These are phyloP conservation scores for Phenacoccus solenopsis DNA, from an alignment of 1,140 invertebrate genomes.

Conservation along the genomic window DNA sequence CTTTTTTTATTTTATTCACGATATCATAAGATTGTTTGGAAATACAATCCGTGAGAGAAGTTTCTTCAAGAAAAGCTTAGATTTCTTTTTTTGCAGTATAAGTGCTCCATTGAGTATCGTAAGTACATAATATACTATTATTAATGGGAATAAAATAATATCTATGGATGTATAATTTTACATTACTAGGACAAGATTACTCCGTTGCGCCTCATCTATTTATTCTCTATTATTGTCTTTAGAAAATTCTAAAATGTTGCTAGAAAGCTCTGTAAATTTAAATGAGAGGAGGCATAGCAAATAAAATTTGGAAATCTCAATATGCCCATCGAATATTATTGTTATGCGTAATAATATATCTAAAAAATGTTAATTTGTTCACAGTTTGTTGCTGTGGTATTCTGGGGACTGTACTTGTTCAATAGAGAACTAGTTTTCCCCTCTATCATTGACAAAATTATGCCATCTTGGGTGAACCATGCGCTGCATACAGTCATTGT, in stretches of 20 bases:
- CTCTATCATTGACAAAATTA: slow-evolving; percentile 41
- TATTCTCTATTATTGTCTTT: too few species aligned
- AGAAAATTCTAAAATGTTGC: too few species aligned
- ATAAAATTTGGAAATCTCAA: too few species aligned
- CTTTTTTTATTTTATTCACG: slow-evolving; percentile 11
- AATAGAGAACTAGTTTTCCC: slow-evolving; percentile 57
- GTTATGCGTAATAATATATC: too few species aligned
- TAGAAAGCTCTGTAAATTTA: too few species aligned
- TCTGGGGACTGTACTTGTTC: slow-evolving; percentile 51
- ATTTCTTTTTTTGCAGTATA: neutral
- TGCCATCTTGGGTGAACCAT: slow-evolving; percentile 56
- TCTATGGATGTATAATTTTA: too few species aligned
- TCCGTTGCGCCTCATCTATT: too few species aligned
- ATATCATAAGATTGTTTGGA: slow-evolving; percentile 19
- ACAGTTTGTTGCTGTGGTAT: slow-evolving; percentile 50
- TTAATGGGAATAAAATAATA: too few species aligned
- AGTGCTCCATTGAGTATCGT: neutral
- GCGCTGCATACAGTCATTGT: slow-evolving; percentile 51
- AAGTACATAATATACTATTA: too few species aligned
- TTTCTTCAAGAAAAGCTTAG: neutral
- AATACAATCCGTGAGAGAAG: neutral
- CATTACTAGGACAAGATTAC: too few species aligned
- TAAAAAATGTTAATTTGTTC: neutral
- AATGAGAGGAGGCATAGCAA: too few species aligned
- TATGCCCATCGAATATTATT: too few species aligned